Conservation (phyloP, 2,113 vertebrate species). For the rabbit (Oryctolagus cuniculus) region mOryCun1.1 NC_091438.1:76731501-76732000, state of each 20-base stretch:
- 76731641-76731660: neutral
- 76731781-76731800: neutral
- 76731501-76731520: neutral
- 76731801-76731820: neutral
- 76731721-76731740: neutral
- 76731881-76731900: neutral
- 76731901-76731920: neutral
- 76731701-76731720: neutral
- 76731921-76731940: neutral
- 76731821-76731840: neutral
- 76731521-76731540: too few species aligned
- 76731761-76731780: neutral
- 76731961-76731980: neutral
- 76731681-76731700: slow-evolving; percentile 20
- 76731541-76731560: neutral
- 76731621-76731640: neutral
- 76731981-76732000: neutral
- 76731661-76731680: neutral
- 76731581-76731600: neutral
- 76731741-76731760: neutral
- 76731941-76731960: slow-evolving; percentile 7
- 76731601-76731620: neutral
- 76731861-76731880: neutral
- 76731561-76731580: neutral
- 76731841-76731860: neutral